Base-by-base conservation (phyloP, 30 jellyfish, hydroid and myxozoan genomes). In the Aurelia aurita region DNA sequence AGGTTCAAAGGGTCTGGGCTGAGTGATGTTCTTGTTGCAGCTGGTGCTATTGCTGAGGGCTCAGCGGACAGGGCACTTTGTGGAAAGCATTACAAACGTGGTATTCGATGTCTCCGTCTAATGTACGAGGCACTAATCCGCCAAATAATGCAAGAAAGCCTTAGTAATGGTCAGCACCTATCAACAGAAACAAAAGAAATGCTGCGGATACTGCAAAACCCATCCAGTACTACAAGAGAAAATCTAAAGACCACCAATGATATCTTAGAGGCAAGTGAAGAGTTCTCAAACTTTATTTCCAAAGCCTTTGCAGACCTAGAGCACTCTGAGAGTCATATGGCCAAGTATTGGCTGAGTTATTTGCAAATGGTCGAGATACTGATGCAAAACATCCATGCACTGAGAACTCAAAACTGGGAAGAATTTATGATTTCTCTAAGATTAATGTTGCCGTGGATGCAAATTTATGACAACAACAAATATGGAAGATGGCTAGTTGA, bases 391-490 rank as follows among this genome's bases (percentile, higher is more conserved):
- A 72, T 72, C 85, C 85, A 72, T 72, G 85, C 85, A 45, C 85
- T 64, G 90, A 46, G 70, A 58, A 35, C 90, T 35, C 31, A 79
- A 35, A 65, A 79, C 23, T 79, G 90, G 90, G 77, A 34, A 55
- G 90, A 51, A 60, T 79, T 79, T 64, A 60, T 61, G 55, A 46
- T 11, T 79, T 64, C 90, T 63, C 90, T 60, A 58, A 25, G 90
- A 79, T 39, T 53, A 79, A 79, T 79, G 85, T 61, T 77, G 78
- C 88, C 90, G 19, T 79, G 90, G 85, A 61, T 79, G 77, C 76
- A 46, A 79, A 79, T 79, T 65, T 79, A 61, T 77, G 88, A 77
- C 78, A 77, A 61, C 88, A 77, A 61, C 34, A 77, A 77, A 80
- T 77, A 77, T 77, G 78, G 88, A 57, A 58, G 88, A 29, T 77